Evolutionary conservation across 35 echinoderm and acorn worm species (phyloP), one percentile per base, ranked within the genome.

Genomic region (Heliocidaris tuberculata): DNA sequence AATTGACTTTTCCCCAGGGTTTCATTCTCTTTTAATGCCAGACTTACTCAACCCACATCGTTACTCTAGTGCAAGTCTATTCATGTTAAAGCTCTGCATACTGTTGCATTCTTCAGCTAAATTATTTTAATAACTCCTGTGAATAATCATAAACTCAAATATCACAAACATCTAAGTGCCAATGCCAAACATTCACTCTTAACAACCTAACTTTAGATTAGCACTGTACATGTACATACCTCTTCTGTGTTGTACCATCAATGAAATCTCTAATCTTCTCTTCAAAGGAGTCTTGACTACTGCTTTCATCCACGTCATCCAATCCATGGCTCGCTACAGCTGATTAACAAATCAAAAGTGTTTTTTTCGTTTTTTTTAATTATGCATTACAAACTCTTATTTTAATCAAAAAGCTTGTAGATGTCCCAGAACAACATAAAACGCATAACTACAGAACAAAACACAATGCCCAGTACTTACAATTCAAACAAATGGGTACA

Each of bases 231-330:
- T n/a, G n/a, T n/a, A n/a, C n/a, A n/a, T n/a, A 99, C 98, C 97
- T 99, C 92, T 99, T 99, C 78, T 99, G 98, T 50, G 98, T 97
- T n/a, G 98, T 99, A 21, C 98, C 98, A 97, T 99, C 98, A 5
- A 99, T 97, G 60, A 94, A 94, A 2, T 99, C 98, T 90, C 96
- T 95, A 16, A 99, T 85, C 94, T 99, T 99, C 50, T 99, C 98
- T 89, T 99, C 97, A 85, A 99, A 92, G 48, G 93, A 31, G 48
- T 99, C 96, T 48, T 97, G 96, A 10, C 94, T 88, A 48, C 86
- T 89, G 4, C 85, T 92, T n/a, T 99, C 98, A 94, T 99, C 98
- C 21, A 95, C 96, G 32, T 93, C 94, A 94, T 97, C 95, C 59
- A 96, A 93, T 42, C 94, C 95, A 88, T 94, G 93, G 31, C 49